phyloP scores from a whole-genome alignment of 1,140 invertebrate species.

The Drosophila chauvacae region DNA sequence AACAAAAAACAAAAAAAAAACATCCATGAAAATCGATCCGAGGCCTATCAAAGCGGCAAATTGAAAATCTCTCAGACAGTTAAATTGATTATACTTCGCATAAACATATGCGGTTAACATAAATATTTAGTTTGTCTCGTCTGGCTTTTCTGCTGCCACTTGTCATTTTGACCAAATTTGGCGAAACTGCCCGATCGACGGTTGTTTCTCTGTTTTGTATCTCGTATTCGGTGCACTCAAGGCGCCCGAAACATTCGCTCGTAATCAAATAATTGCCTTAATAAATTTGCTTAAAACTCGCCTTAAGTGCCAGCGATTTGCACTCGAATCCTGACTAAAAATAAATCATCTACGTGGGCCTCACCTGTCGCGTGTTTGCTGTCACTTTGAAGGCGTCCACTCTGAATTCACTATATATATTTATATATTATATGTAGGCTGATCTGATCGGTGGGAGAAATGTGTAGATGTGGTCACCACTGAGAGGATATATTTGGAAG shows the following conservation, averaged over 20 bases:
- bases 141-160: conserved; percentile 28
- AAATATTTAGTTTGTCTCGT: conserved; percentile 27
- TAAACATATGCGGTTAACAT: conserved; percentile 45
- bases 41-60: conserved; percentile 51
- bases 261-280: conserved; percentile 74
- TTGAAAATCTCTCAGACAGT: conserved; percentile 69
- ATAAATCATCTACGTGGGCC: conserved; percentile 55
- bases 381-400: conserved; percentile 45
- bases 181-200: conserved; percentile 28
- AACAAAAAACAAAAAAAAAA: conserved; percentile 9
- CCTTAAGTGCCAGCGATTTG: conserved; percentile 64
- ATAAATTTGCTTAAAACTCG: conserved; percentile 71
- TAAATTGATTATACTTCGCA: conserved; percentile 72
- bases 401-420: background rate
- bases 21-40: conserved; percentile 44
- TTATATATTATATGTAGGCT: conserved; percentile 26
- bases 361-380: conserved; percentile 60
- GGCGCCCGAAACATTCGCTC: conserved; percentile 47
- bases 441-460: conserved; percentile 18
- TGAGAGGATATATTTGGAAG: conserved; percentile 14
- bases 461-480: conserved; percentile 11
- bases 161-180: conserved; percentile 75
- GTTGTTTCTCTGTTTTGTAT: conserved; percentile 8
- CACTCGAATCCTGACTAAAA: conserved; percentile 38
- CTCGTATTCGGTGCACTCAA: conserved; percentile 23